phyloP scores from a whole-genome alignment of 2,797 vertebrate genomes.

The Echiichthys vipera region DNA sequence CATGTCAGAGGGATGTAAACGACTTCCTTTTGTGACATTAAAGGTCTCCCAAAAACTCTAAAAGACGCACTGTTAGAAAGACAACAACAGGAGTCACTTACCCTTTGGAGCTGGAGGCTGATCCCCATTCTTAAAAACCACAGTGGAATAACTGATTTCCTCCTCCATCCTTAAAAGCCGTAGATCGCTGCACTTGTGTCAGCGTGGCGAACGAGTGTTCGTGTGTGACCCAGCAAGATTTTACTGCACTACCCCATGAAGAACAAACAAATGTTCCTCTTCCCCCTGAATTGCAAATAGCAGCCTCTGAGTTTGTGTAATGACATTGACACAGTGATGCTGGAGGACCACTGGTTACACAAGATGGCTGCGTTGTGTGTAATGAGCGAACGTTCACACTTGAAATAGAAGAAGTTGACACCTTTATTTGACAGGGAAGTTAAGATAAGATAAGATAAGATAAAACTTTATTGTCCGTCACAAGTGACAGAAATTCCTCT shows the following conservation, averaged over 20 bases:
- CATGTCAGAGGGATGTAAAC: background rate
- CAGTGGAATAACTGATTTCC: conserved; percentile 35
- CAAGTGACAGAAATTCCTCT: too few species aligned
- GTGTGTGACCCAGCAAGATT: background rate
- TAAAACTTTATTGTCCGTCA: too few species aligned
- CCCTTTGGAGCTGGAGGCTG: background rate
- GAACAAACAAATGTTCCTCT: conserved; percentile 11
- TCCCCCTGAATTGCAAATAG: background rate
- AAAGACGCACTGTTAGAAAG: background rate
- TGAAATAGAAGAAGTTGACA: background rate
- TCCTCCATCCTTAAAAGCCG: conserved; percentile 42
- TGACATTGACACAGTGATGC: background rate
- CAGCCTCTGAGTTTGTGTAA: background rate
- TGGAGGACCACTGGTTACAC: background rate
- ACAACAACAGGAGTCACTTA: conserved; percentile 16
- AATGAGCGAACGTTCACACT: background rate
- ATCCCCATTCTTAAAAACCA: conserved; percentile 22
- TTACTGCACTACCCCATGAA: accelerated
- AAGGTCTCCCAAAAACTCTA: background rate
- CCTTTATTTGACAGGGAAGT: too few species aligned
- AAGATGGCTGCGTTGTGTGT: background rate
- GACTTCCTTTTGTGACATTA: background rate
- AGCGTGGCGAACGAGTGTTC: background rate
- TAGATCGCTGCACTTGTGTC: accelerated
- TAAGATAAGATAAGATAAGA: too few species aligned